A percentile compares a stretch with the other conserved stretches of the same genome.
Evolutionary conservation across 2,113 vertebrate species (phyloP).

Genomic region (Coptodon bakossiorum): DNA sequence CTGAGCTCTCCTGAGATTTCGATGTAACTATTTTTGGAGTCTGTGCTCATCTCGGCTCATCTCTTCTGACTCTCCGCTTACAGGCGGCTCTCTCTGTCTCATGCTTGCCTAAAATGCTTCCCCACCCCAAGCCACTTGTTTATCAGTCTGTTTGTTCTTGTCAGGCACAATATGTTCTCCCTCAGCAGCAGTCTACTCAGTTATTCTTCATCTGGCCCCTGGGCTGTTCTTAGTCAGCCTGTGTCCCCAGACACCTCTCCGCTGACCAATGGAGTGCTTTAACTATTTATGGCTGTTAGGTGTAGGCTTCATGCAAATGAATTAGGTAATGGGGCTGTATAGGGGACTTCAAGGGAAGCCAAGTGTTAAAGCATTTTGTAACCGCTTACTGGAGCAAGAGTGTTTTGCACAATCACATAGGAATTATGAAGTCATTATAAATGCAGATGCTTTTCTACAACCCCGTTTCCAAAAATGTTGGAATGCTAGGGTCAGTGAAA

Average conservation of each 20-base stretch:
- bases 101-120: conserved; percentile 28
- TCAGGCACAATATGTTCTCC: conserved; percentile 57
- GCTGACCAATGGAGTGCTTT: conserved; percentile 41
- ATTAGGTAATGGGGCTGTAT: conserved; percentile 4
- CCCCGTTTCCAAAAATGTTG: not conserved
- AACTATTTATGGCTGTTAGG: conserved; percentile 47
- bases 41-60: conserved; percentile 8
- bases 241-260: conserved; percentile 52
- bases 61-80: conserved; percentile 5
- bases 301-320: conserved; percentile 1
- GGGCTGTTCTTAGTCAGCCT: conserved; percentile 47
- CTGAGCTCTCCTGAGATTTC: not conserved
- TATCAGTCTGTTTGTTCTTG: conserved; percentile 58
- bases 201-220: conserved; percentile 54
- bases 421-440: not conserved
- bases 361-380: conserved; percentile 21
- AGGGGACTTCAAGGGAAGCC: not conserved
- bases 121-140: conserved; percentile 53
- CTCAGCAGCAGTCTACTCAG: conserved; percentile 32
- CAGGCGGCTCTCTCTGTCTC: not conserved
- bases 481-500: not conserved
- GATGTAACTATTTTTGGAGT: conserved; percentile 21
- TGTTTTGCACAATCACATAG: not conserved
- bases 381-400: not conserved
- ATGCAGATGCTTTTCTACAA: not conserved